A percentile compares a stretch with the other conserved stretches of the same genome.
phyloP scores from a whole-genome alignment of 2,888 invertebrate genomes.

The Drosophila limbata region DNA sequence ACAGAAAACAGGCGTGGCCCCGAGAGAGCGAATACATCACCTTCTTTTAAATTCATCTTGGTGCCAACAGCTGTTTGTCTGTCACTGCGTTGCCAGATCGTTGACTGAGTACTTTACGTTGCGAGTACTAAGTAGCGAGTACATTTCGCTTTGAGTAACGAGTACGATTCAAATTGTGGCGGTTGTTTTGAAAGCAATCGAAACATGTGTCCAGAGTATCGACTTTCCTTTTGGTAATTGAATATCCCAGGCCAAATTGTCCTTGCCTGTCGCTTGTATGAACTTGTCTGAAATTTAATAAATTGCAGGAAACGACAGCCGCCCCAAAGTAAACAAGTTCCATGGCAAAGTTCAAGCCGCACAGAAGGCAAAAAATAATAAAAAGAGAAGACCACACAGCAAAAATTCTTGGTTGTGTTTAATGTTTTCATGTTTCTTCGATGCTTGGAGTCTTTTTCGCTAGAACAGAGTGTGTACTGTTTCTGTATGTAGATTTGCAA shows the following conservation, averaged over 20 bases:
- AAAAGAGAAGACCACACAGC: conserved; percentile 57
- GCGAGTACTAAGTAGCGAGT: conserved; percentile 1
- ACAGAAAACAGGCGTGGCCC: too few relatives aligned
- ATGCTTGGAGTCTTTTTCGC: conserved; percentile 43
- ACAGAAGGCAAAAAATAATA: conserved; percentile 37
- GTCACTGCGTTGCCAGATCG: conserved; percentile 36
- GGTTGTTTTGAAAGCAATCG: conserved; percentile 13
- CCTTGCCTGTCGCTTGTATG: conserved; percentile 52
- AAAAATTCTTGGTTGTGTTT: conserved; percentile 27
- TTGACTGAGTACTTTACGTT: background rate
- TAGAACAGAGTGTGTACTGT: conserved; percentile 48
- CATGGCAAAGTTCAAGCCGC: conserved; percentile 64
- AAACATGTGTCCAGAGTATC: conserved; percentile 28
- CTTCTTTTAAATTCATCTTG: too few relatives aligned
- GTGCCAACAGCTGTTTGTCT: conserved; percentile 28
- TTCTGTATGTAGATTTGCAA: conserved; percentile 52
- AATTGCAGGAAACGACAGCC: conserved; percentile 67
- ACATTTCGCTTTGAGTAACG: background rate
- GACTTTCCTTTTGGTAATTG: conserved; percentile 54
- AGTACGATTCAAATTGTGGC: conserved; percentile 35
- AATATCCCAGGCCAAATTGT: conserved; percentile 48
- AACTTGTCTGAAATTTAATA: conserved; percentile 65
- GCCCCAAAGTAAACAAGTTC: conserved; percentile 37
- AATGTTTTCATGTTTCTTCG: conserved; percentile 30
- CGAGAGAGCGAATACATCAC: too few relatives aligned